Evolutionary conservation across 2,113 vertebrate species (phyloP), one percentile per base, ranked within the genome.

Genomic region (Trichomycterus rosablanca): DNA sequence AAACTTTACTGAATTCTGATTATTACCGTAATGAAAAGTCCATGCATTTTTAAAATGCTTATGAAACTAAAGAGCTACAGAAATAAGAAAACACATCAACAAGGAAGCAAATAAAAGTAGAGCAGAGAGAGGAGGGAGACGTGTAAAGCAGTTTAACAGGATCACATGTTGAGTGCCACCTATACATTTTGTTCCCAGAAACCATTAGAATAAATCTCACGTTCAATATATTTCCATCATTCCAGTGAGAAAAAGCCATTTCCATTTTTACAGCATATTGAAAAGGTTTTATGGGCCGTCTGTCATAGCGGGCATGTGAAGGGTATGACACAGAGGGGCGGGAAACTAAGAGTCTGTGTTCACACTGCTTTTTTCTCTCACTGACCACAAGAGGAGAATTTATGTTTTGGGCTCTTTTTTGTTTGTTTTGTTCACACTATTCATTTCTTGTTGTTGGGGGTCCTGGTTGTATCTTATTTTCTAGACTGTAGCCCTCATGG

Each of bases 41-140:
- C 87, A 95, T 94, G 89, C 89, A 93, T 94, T 93, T 94, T 84
- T 84, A 91, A 87, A 88, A 90, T 85, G 79, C 81, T 76, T 75
- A 42, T 26, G 12, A 76, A 77, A 39, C 3, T 11, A 40, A 40
- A n/a, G 37, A 40, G 37, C 37, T 14, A n/a, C 14, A 12, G 37
- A 2, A 40, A 40, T 40, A 5, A 45, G 49, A 16, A 19, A 28
- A 1, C 15, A 5, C 14, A 14, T 22, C 11, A 35, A 5, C 7
- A 2, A 4, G 7, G n/a, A 30, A 26, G 20, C 12, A 35, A 10
- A 45, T 20, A 28, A 8, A 55, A 77, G 66, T 70, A 71, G 72
- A 74, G 15, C 16, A 58, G 37, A 57, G 14, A 37, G 14, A 24
- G 9, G 1, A 7, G 12, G 72, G 65, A 69, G 70, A 77, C 72